phyloP scores from a whole-genome alignment of 2,113 vertebrate genomes.

The Falcunculus frontatus region DNA sequence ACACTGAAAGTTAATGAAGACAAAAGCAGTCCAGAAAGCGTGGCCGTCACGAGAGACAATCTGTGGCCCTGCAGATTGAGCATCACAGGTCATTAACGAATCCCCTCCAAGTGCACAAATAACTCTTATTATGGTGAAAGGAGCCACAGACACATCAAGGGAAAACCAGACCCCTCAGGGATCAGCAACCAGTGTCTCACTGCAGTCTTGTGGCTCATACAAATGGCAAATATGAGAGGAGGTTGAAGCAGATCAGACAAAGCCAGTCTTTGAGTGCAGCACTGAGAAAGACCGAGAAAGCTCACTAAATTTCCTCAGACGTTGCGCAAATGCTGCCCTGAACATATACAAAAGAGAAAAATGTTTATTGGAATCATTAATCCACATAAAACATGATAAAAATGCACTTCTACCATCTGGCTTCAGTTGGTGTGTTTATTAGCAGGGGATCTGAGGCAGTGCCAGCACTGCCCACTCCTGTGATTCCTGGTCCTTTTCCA shows the following conservation, averaged over 20 bases:
- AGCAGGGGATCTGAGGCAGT: neutral
- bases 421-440: neutral
- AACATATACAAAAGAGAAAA: neutral
- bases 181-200: neutral
- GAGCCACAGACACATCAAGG: neutral
- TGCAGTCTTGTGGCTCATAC: neutral
- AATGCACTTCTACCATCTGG: neutral
- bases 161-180: constrained; percentile 7
- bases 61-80: accelerated
- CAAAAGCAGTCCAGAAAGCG: neutral
- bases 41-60: neutral
- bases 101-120: neutral
- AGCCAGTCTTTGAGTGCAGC: neutral
- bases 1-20: neutral
- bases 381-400: neutral
- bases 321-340: accelerated
- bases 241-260: neutral
- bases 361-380: constrained; percentile 24
- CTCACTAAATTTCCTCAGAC: neutral
- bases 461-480: neutral
- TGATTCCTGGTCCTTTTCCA: neutral
- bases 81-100: neutral
- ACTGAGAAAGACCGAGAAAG: neutral
- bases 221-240: neutral
- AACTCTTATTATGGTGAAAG: neutral